phyloP scores from a whole-genome alignment of 2,797 vertebrate genomes.

The Anableps anableps region DNA sequence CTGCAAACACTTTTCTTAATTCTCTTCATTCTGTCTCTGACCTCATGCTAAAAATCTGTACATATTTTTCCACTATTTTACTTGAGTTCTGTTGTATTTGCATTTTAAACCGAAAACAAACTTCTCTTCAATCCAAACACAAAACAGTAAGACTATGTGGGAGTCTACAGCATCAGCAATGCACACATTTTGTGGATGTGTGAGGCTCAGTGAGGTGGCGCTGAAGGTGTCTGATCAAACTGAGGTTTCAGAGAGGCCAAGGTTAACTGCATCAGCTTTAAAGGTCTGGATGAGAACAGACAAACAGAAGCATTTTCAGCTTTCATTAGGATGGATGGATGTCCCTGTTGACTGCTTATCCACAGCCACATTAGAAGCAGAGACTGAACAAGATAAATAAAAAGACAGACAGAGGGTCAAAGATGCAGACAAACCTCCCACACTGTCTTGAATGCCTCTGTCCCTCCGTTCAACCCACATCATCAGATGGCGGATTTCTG shows the following conservation, averaged over 20 bases:
- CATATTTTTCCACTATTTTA: neutral
- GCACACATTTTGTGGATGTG: neutral
- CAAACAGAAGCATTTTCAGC: conserved; percentile 7
- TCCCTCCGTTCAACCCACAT: conserved; percentile 62
- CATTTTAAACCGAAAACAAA: too few relatives aligned
- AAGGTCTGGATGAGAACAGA: conserved; percentile 3
- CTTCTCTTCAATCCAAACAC: conserved; percentile 3
- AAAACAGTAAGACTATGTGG: neutral
- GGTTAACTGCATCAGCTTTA: conserved; percentile 2
- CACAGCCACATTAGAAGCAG: conserved; percentile 16
- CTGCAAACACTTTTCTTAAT: neutral
- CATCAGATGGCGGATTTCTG: conserved; percentile 53
- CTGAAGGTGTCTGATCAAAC: conserved; percentile 14
- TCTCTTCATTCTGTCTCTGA: neutral
- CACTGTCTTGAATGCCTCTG: conserved; percentile 45
- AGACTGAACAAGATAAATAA: conserved; percentile 38
- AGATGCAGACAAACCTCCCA: conserved; percentile 62
- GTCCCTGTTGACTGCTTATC: neutral
- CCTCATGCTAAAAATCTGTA: neutral
- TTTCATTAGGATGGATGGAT: conserved; percentile 1
- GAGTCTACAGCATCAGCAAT: conserved; percentile 7
- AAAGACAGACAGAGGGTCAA: conserved; percentile 34
- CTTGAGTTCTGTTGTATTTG: neutral
- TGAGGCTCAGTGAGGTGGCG: neutral
- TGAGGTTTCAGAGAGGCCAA: neutral